Conservation (phyloP, 2,113 vertebrate species). For the Pontoporia blainvillei region DNA sequence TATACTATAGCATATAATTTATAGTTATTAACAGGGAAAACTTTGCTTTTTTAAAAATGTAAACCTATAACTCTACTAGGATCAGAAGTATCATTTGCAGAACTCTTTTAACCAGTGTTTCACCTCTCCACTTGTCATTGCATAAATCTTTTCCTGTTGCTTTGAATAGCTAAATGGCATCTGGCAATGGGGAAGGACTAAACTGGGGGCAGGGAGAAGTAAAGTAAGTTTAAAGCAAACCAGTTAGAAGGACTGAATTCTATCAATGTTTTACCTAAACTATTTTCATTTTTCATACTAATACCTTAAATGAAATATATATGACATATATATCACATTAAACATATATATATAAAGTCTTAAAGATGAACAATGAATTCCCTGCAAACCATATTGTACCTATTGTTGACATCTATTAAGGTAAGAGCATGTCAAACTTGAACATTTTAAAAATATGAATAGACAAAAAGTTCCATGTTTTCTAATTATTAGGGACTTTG, state of each 20-base stretch:
- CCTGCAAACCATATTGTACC: neutral
- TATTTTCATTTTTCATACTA: conserved; percentile 25
- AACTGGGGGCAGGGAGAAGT: neutral
- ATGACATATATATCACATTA: neutral
- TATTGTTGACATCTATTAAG: neutral
- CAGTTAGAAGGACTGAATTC: neutral
- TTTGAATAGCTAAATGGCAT: conserved; percentile 78
- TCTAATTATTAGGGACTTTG: neutral
- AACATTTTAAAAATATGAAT: neutral
- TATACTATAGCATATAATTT: conserved; percentile 74
- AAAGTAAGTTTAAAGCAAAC: conserved; percentile 45
- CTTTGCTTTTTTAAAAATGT: conserved; percentile 52
- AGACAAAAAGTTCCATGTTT: neutral
- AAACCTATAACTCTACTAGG: conserved; percentile 76
- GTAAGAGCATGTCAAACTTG: neutral
- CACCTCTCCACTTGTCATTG: conserved; percentile 79
- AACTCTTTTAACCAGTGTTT: conserved; percentile 77
- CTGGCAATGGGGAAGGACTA: conserved; percentile 45
- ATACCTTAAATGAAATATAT: neutral
- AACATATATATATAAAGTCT: neutral
- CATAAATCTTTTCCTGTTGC: conserved; percentile 81
- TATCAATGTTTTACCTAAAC: neutral
- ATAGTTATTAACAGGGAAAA: conserved; percentile 74
- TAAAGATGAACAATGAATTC: neutral
- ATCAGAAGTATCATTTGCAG: conserved; percentile 82